Base-by-base conservation (phyloP, 1,140 invertebrate species). In the Teleogryllus occipitalis region DNA sequence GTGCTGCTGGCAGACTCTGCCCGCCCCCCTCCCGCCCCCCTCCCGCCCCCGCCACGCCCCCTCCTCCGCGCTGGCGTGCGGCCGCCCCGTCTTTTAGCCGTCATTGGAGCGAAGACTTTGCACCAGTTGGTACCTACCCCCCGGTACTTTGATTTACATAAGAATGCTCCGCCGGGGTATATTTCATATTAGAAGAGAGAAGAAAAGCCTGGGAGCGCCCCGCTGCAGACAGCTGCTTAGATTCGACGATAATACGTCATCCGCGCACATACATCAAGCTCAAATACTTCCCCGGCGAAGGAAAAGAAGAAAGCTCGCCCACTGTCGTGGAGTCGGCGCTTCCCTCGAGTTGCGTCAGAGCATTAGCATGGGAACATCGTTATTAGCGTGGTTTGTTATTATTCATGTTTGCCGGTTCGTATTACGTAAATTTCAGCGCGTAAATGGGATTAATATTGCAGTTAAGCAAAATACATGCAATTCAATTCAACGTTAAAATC, bases 101-200 rank as follows among this genome's bases (percentile, higher is more conserved):
- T 65, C 54, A 65, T 65, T 65, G 54, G 54, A 65, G 54, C 54
- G 54, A 65, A 65, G 54, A 65, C 54, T 65, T 65, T 65, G 54
- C 54, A 65, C 54, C 54, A 65, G 54, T 65, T 65, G 54, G 54
- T 65, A 65, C 54, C 54, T 65, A 65, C 54, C 54, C 54, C 54
- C 54, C 18, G 54, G 54, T 65, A 65, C 54, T 65, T 65, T 65
- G 54, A 65, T 65, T 65, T 65, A 65, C 54, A 65, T 65, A 65
- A 65, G 54, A 65, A 65, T 65, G 54, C 54, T 65, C 54, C 54
- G 54, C 54, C 18, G 54, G 54, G 1, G 54, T 65, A 14, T 65
- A 65, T 65, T 65, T 65, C 54, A 65, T 65, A 65, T 65, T 18
- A 65, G 54, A 65, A 65, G 54, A 65, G 54, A 0, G 18, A 18